Evolutionary conservation across 2,888 invertebrate genomes (phyloP).

Genomic region (Spicauda simplicius): DNA sequence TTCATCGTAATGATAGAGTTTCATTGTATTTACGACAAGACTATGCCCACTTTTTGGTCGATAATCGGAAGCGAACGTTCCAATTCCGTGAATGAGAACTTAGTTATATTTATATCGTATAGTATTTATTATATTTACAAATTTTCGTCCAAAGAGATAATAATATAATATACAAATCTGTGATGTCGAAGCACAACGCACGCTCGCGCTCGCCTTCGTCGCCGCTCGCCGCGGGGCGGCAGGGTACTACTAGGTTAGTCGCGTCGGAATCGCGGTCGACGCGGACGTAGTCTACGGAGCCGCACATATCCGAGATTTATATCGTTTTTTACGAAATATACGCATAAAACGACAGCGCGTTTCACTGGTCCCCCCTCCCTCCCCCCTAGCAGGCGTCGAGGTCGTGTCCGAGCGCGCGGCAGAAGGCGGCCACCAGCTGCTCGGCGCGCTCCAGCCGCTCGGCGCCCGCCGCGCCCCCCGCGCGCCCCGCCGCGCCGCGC

Average conservation of each 20-base stretch:
- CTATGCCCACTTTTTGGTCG: background rate
- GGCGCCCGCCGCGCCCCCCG: conserved; percentile 40
- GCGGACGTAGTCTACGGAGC: conserved; percentile 26
- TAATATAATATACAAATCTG: conserved; percentile 49
- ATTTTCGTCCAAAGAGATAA: conserved; percentile 51
- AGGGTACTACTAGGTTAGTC: conserved; percentile 10
- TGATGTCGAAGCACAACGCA: conserved; percentile 45
- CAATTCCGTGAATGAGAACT: background rate
- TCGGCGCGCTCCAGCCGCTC: conserved; percentile 26
- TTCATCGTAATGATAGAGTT: no score
- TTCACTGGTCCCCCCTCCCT: conserved; percentile 8
- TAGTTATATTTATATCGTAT: conserved; percentile 25
- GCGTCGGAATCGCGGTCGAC: conserved; percentile 33
- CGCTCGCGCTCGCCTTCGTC: conserved; percentile 31
- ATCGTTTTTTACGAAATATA: conserved; percentile 48
- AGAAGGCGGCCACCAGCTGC: conserved; percentile 24
- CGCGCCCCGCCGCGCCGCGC: conserved; percentile 47
- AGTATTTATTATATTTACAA: conserved; percentile 43
- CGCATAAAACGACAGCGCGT: conserved; percentile 32
- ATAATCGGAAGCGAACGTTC: background rate
- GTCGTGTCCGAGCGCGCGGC: conserved; percentile 31
- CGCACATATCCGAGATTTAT: conserved; percentile 47
- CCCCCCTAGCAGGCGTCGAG: conserved; percentile 18
- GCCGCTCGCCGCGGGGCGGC: conserved; percentile 16
- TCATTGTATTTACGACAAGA: no score